Evolutionary conservation across 2,113 vertebrate species (phyloP).

Genomic region (Polyodon spathula): DNA sequence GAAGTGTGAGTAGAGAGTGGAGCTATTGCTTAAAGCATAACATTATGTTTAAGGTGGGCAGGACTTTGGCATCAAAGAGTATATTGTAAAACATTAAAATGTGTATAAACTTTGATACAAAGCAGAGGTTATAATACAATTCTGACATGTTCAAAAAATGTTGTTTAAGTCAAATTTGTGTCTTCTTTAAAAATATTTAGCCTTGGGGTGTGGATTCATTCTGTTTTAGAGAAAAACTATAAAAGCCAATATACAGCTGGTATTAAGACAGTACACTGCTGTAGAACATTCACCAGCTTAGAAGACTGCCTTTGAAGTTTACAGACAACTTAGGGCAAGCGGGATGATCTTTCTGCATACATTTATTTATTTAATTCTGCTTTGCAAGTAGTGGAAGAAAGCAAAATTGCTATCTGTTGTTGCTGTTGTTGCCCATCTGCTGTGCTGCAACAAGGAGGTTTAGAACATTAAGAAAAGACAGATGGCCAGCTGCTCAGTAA

Average conservation of each 20-base stretch:
- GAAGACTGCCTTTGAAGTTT: constrained; percentile 30
- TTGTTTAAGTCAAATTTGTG: constrained; percentile 12
- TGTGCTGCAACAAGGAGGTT: constrained; percentile 70
- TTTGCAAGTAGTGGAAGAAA: constrained; percentile 49
- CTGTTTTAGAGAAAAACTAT: constrained; percentile 12
- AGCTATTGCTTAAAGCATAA: no score
- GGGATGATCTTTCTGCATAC: constrained; percentile 31
- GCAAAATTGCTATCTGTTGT: constrained; percentile 65
- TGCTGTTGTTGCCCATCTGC: constrained; percentile 70
- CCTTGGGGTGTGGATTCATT: constrained; percentile 17
- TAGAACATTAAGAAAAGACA: constrained; percentile 72
- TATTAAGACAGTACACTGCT: constrained; percentile 1
- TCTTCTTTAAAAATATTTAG: constrained; percentile 24
- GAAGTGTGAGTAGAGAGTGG: no score
- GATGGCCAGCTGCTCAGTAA: constrained; percentile 64
- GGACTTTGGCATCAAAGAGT: no score
- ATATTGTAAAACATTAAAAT: no score
- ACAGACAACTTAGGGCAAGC: constrained; percentile 31
- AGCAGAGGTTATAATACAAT: neutral
- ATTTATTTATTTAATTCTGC: constrained; percentile 31
- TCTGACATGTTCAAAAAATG: neutral
- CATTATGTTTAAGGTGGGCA: no score
- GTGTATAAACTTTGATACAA: no score
- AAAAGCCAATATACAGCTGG: constrained; percentile 11
- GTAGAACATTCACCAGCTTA: constrained; percentile 20